A percentile compares a stretch with the other conserved stretches of the same genome.
Conservation (phyloP, 2,888 invertebrate species). For the Halocaridina rubra region DNA sequence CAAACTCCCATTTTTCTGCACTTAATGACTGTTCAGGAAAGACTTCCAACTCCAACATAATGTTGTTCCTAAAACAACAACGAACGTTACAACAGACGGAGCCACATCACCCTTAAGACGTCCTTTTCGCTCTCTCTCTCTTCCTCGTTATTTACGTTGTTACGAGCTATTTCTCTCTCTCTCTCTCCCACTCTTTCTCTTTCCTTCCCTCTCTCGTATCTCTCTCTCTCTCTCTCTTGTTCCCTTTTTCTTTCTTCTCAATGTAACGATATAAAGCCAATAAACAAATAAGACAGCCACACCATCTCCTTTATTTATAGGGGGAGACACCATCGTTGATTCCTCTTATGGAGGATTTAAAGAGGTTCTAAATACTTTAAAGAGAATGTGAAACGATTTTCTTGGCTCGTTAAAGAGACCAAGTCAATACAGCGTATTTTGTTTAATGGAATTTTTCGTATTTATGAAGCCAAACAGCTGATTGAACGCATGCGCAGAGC, state of each 20-base stretch:
- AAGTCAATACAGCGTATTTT: conserved; percentile 51
- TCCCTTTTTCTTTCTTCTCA: conserved; percentile 46
- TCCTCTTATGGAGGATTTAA: background rate
- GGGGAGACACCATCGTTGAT: too few species aligned
- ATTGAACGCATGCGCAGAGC: conserved; percentile 57
- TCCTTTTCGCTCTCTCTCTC: conserved; percentile 33
- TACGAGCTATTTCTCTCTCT: conserved; percentile 36
- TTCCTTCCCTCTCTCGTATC: conserved; percentile 31
- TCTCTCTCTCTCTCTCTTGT: conserved; percentile 40
- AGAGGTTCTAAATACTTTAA: background rate
- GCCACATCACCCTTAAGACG: conserved; percentile 42
- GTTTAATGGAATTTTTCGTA: background rate
- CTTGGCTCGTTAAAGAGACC: background rate
- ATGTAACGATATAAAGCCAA: conserved; percentile 55
- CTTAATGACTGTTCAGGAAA: conserved; percentile 94
- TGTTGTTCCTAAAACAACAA: conserved; percentile 20
- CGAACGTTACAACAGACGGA: conserved; percentile 23
- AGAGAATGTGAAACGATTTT: background rate
- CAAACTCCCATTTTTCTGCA: conserved; percentile 98
- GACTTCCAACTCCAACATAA: conserved; percentile 96
- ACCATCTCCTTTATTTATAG: conserved; percentile 26
- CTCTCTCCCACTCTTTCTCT: conserved; percentile 34
- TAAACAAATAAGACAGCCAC: conserved; percentile 39
- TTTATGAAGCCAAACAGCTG: conserved; percentile 54
- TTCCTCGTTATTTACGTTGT: too few species aligned